These are phyloP conservation scores for Mesorhabditis belari DNA, from an alignment of 2,888 invertebrate species.

Conservation along the genomic window DNA sequence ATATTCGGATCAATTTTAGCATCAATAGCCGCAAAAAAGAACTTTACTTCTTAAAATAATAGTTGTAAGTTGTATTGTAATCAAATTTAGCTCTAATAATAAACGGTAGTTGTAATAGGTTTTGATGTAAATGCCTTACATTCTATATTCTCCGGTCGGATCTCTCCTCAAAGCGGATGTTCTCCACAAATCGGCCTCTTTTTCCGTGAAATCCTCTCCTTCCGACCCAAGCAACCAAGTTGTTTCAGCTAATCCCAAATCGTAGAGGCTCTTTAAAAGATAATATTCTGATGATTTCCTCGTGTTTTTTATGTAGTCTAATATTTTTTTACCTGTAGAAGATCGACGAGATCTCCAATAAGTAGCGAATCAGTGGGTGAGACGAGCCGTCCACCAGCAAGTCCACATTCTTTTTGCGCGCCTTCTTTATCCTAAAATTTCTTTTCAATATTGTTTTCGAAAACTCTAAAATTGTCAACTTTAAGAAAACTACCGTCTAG, in stretches of 20 bases:
- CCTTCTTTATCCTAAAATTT: neutral
- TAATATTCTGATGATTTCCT: too few relatives aligned
- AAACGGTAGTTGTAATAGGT: too few relatives aligned
- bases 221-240: conserved; percentile 14
- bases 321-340: neutral
- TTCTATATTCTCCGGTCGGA: conserved; percentile 11
- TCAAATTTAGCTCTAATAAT: too few relatives aligned
- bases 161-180: conserved; percentile 13
- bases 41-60: too few relatives aligned
- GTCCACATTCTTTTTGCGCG: neutral
- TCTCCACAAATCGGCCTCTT: neutral
- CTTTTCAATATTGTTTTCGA: neutral
- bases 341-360: neutral
- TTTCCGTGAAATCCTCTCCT: conserved; percentile 4
- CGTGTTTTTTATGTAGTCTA: too few relatives aligned
- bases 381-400: neutral
- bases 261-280: conserved; percentile 7
- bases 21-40: too few relatives aligned
- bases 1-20: too few relatives aligned
- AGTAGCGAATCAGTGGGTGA: neutral
- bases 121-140: conserved; percentile 8
- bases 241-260: conserved; percentile 12
- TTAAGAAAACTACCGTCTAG: conserved; percentile 14
- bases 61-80: too few relatives aligned
- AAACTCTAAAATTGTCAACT: conserved; percentile 1